Conservation (phyloP, 2,888 invertebrate species). For the Agrochola litura region DNA sequence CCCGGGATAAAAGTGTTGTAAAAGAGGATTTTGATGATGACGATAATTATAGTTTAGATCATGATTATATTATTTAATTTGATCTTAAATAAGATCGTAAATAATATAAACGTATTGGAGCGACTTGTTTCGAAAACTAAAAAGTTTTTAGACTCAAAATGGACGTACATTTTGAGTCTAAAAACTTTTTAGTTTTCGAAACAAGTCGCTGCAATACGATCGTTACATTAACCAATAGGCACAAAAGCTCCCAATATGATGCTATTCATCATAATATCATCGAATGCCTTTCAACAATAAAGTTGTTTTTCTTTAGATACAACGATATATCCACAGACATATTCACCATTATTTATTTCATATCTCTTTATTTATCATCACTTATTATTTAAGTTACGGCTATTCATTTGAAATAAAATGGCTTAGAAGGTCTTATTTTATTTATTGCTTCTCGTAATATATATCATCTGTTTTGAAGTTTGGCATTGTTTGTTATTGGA, state of each 20-base stretch:
- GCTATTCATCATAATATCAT: conserved; percentile 34
- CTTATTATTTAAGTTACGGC: conserved; percentile 49
- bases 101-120: no score
- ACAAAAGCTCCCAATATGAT: conserved; percentile 5
- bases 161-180: neutral
- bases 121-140: no score
- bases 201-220: neutral
- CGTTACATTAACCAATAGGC: conserved; percentile 12
- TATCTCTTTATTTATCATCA: conserved; percentile 36
- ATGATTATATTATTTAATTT: neutral
- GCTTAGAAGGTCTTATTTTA: conserved; percentile 26
- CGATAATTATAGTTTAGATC: neutral
- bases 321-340: conserved; percentile 24
- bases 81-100: neutral
- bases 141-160: no score
- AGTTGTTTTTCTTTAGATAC: conserved; percentile 44
- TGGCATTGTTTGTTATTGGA: conserved; percentile 28
- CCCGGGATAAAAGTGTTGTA: neutral
- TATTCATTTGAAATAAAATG: conserved; percentile 41
- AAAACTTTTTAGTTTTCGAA: neutral
- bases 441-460: conserved; percentile 36
- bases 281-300: conserved; percentile 28
- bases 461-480: conserved; percentile 29
- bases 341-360: conserved; percentile 47
- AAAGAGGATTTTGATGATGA: neutral